Percentiles rank a stretch among this genome's conserved stretches.
phyloP scores from a whole-genome alignment of 2,113 vertebrate species.

The Neotoma lepida region DNA sequence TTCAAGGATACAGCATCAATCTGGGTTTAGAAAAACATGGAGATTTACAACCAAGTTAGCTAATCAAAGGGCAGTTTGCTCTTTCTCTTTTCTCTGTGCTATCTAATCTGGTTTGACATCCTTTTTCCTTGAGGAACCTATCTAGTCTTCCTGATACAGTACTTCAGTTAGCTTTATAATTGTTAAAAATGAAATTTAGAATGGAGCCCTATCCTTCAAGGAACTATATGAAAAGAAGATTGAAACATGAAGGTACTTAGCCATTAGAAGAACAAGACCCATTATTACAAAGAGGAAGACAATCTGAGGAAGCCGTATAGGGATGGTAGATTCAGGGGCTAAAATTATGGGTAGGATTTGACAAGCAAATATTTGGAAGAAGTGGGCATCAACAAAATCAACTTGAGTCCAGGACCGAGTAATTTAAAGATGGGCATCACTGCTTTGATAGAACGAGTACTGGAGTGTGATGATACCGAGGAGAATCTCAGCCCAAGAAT shows the following conservation, averaged over 20 bases:
- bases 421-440: neutral
- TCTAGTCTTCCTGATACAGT: neutral
- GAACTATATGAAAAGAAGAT: neutral
- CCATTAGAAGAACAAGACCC: neutral
- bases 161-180: neutral
- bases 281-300: neutral
- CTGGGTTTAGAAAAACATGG: neutral
- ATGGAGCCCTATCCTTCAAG: neutral
- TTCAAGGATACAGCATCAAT: neutral
- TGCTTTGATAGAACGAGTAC: neutral
- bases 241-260: neutral
- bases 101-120: neutral
- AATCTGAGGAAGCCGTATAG: neutral
- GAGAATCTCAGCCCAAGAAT: neutral
- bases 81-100: neutral
- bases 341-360: neutral
- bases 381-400: neutral
- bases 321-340: neutral
- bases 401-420: neutral
- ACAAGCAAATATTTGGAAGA: neutral
- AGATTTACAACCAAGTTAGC: neutral
- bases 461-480: rapidly evolving
- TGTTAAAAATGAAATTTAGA: neutral
- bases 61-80: neutral
- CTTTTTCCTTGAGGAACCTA: neutral